Evolutionary conservation across 2,888 invertebrate species (phyloP).

Genomic region (Eupithecia vulgata): DNA sequence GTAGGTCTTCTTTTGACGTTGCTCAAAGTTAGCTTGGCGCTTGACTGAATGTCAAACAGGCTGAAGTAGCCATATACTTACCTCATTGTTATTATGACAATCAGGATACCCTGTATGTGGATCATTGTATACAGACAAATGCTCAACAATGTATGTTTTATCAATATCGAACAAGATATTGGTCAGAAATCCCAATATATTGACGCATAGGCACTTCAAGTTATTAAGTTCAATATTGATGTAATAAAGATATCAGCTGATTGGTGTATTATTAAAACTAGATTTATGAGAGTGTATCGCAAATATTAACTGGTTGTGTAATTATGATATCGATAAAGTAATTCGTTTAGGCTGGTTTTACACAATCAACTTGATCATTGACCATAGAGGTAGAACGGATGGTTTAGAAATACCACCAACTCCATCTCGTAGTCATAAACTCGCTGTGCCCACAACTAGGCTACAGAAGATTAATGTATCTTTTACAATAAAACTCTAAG

Average conservation of each 20-base stretch:
- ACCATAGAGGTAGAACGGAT: neutral
- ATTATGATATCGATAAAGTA: conserved; percentile 51
- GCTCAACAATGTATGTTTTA: neutral
- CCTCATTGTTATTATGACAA: neutral
- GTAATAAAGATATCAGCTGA: conserved; percentile 72
- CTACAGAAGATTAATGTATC: too few species aligned
- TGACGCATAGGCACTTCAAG: conserved; percentile 46
- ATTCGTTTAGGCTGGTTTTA: conserved; percentile 42
- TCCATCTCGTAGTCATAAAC: too few species aligned
- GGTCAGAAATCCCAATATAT: conserved; percentile 18
- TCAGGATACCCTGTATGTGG: neutral
- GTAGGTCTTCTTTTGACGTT: too few species aligned
- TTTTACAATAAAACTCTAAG: too few species aligned
- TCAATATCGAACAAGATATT: conserved; percentile 17
- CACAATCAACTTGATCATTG: conserved; percentile 12
- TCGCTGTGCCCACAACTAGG: too few species aligned
- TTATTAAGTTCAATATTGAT: conserved; percentile 67
- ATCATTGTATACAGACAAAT: neutral
- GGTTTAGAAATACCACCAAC: neutral
- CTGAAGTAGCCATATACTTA: neutral
- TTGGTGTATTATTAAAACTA: conserved; percentile 64
- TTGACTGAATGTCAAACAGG: too few species aligned
- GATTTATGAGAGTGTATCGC: conserved; percentile 65
- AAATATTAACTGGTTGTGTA: conserved; percentile 57
- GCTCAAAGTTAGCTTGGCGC: too few species aligned